Base-by-base conservation (phyloP, 2,888 invertebrate species). In the Minunthozetes semirufus region DNA sequence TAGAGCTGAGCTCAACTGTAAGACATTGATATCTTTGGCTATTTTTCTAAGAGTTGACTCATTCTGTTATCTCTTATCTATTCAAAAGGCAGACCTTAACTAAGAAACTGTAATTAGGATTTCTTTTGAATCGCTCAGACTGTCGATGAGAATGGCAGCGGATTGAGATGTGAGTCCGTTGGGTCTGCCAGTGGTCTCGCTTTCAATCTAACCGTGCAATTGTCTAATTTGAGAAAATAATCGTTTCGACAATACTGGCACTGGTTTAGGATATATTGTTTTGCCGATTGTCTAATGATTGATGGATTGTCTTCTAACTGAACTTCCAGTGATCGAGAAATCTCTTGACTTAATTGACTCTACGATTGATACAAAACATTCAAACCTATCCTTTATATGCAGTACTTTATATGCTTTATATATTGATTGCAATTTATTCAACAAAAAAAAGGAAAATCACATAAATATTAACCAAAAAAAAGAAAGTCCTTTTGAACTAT, bases 51-150 rank as follows among this genome's bases (percentile, higher is more conserved):
- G 15, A 48, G 46, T 48, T 33, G 33, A 33, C 33, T 48, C 53
- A 19, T 53, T 53, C 53, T 6, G 6, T 53, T 53, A 19, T 19
- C 53, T 53, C 19, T 53, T 53, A 53, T 53, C 53, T 53, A 53
- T 53, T 53, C 53, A 53, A 53, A 53, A 53, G 53, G 19, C 53
- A 53, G n/a, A 53, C n/a, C 53, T 53, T 19, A 19, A 53, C 53
- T 53, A 53, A 53, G 53, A 53, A 19, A 53, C 8, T 19, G 53
- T 53, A 53, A 53, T 53, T 53, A 53, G 53, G 53, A 19, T 53
- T 53, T 53, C 19, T 19, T 53, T 53, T 53, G 19, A 53, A 19
- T 33, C 4, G 33, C 33, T 3, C 33, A 33, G 33, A 33, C 19
- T 8, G 19, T 53, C 17, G n/a, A 53, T 5, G n/a, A 19, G n/a